Evolutionary conservation across 2,888 invertebrate species (phyloP).

Genomic region (Macrosoma leucophasiata): DNA sequence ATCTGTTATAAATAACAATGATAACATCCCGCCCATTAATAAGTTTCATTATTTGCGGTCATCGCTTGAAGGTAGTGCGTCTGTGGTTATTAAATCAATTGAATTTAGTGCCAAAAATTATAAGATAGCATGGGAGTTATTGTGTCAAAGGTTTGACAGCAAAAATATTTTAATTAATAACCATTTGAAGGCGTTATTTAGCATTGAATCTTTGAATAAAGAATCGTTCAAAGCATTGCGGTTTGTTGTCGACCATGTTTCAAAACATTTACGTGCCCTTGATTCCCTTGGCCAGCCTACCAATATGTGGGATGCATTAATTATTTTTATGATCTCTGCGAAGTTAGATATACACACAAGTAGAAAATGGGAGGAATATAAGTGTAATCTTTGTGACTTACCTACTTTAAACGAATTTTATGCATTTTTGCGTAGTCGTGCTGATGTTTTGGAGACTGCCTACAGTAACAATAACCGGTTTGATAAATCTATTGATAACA

Average conservation of each 20-base stretch:
- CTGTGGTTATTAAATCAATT: conserved; percentile 13
- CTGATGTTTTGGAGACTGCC: no score
- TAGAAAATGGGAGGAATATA: no score
- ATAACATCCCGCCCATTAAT: conserved; percentile 21
- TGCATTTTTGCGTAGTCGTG: no score
- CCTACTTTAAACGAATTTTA: no score
- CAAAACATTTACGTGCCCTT: no score
- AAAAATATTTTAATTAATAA: conserved; percentile 14
- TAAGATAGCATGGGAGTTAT: conserved; percentile 11
- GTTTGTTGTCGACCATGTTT: background rate
- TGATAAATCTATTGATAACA: no score
- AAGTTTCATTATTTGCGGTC: conserved; percentile 26
- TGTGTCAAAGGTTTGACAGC: conserved; percentile 13
- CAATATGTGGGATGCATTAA: no score
- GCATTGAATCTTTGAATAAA: conserved; percentile 4
- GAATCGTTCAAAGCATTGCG: conserved; percentile 6
- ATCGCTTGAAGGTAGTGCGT: conserved; percentile 19
- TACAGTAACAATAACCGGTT: no score
- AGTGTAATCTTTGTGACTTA: no score
- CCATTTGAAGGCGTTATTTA: conserved; percentile 13
- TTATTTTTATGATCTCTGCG: no score
- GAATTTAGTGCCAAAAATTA: conserved; percentile 15
- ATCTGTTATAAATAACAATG: conserved; percentile 23
- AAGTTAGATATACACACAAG: no score
- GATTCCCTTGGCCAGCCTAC: no score